Evolutionary conservation across 2,888 invertebrate species (phyloP), one percentile per base, ranked within the genome.

Genomic region (Melinaea menophilus): DNA sequence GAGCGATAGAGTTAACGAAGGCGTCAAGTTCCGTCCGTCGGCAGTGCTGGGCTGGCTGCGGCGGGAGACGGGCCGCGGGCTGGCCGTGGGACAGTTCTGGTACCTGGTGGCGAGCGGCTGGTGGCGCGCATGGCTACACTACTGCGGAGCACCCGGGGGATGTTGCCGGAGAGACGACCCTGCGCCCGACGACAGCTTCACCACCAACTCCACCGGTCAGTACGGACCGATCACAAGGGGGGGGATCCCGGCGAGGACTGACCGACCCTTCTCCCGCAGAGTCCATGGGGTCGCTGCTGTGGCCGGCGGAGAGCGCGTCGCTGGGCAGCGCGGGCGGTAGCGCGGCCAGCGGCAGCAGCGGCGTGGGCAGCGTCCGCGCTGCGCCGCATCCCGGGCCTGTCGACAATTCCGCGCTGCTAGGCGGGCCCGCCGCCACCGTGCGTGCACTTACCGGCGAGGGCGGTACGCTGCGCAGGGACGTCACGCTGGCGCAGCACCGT

Each of bases 361-460:
- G 94, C 4, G 92, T 93, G 9, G 92, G 93, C 62, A 88, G 90
- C 46, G 88, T 86, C 4, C 71, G 72, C 73, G 45, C 73, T 66
- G 45, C 67, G 94, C 68, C 70, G 46, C 80, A 88, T 68, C 96
- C 96, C 0, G 95, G 95, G 0, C 94, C 94, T 55, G 94, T 96
- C 61, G 95, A 96, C 80, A 97, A 97, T 85, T 91, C 93, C 65
- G 92, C 92, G 59, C 88, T 97, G 65, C 91, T 96, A 5, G 93
- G 93, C 5, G 91, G 92, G 54, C 92, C 93, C 75, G 84, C 33
- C 51, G 56, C 55, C 69, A 62, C 81, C 81, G 93, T 94, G 31
- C 92, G 93, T 55, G 94, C 95, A 1, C 87, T 97, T 69, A 98
- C 97, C 2, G 96, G 96, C 60, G 98, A 98, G 90, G 97, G 97